Base-by-base conservation (phyloP, 2,113 vertebrate species). In the Paracanthobrama guichenoti region DNA sequence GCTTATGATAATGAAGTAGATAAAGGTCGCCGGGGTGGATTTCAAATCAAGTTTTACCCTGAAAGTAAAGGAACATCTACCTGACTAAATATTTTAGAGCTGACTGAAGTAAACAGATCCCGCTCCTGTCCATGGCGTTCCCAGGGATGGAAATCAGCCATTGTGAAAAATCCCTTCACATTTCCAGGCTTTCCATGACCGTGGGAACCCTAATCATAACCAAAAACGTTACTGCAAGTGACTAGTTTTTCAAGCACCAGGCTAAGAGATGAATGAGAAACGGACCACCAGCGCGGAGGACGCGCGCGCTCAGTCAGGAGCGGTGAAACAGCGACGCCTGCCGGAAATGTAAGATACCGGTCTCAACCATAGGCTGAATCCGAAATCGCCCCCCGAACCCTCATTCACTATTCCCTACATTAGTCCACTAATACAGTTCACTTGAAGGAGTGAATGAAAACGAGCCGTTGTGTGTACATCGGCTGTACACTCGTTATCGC, bases 241-340 rank as follows among this genome's bases (percentile, higher is more conserved):
- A 53, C 9, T 6, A 31, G 24, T 53, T 75, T 48, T 72, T 24
- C 4, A 14, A 24, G 22, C 4, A 22, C 9, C 67, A 71, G 10
- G 35, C 67, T 13, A 31, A 75, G 73, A 5, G 14, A 50, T 24
- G 44, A 46, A 24, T 46, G 24, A 50, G 72, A 48, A 48, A 28
- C 12, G 1, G 20, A 6, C 26, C 4, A 46, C n/a, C 69, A 10
- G 42, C 7, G 31, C 50, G 42, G 9, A 39, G 4, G 1, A 20
- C 22, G 18, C n/a, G 24, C 46, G 13, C 18, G 18, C 62, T 11
- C 14, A 3, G 4, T 62, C 57, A 48, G 42, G 26, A 71, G 28
- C 48, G 46, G 55, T 57, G 66, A 82, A 71, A 71, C 80, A 42
- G 80, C 31, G 80, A 57, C 80, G 57, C 66, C 80, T 69, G 39